These are phyloP conservation scores for Macrophya annulata DNA, from an alignment of 2,888 invertebrate species.

Conservation along the genomic window DNA sequence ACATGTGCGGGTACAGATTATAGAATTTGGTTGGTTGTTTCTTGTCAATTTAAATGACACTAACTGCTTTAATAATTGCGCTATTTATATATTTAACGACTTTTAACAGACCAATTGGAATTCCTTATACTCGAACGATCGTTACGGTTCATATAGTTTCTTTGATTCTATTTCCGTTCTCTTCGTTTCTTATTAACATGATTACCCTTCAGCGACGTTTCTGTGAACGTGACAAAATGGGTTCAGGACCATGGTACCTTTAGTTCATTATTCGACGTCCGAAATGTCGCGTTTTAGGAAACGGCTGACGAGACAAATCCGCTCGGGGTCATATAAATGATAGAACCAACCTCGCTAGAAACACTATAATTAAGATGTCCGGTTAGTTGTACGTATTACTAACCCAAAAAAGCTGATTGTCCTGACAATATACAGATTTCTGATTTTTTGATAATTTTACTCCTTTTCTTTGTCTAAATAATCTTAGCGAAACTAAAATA, in stretches of 20 bases:
- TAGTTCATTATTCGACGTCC: not conserved
- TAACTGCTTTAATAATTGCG: not conserved
- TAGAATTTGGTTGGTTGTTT: not conserved
- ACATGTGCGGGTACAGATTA: not conserved
- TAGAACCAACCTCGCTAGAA: not conserved
- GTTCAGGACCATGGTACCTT: not conserved
- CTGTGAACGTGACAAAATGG: conserved; percentile 15
- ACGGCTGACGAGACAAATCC: conserved; percentile 18
- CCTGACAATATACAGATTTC: no score
- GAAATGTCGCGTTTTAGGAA: conserved; percentile 12
- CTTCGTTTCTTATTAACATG: not conserved
- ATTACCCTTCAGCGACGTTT: not conserved
- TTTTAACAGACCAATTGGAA: not conserved
- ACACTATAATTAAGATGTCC: not conserved
- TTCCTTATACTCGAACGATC: not conserved
- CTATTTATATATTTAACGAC: not conserved
- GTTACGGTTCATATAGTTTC: not conserved
- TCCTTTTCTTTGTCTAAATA: not conserved
- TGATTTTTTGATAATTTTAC: no score
- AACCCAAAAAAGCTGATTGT: no score
- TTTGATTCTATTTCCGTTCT: not conserved
- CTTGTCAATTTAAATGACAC: conserved; percentile 7
- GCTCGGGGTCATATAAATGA: not conserved
- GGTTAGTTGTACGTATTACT: not conserved
- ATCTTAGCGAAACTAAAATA: not conserved